A percentile compares a stretch with the other conserved stretches of the same genome.
These are phyloP conservation scores for Xestoiulus laeticollis DNA, from an alignment of 2,888 invertebrate species.

Conservation along the genomic window DNA sequence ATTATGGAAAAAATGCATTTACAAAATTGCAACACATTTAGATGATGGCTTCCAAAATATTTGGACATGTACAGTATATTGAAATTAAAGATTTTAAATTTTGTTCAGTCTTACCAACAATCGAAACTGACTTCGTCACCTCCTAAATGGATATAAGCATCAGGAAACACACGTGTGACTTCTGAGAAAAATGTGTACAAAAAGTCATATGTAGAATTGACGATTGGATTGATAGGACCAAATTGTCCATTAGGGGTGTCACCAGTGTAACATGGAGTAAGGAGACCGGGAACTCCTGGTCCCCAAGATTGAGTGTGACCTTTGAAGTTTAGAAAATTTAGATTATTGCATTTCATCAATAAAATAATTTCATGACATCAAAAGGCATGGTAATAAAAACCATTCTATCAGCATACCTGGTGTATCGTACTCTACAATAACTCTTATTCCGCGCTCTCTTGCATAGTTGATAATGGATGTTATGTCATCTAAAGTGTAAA, in stretches of 20 bases:
- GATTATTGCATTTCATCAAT: neutral
- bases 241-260: constrained; percentile 68
- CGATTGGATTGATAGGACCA: constrained; percentile 84
- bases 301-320: constrained; percentile 91
- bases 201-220: constrained; percentile 73
- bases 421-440: constrained; percentile 89
- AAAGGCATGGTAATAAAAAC: neutral
- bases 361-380: neutral
- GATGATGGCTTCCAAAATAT: too few species aligned
- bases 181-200: constrained; percentile 75
- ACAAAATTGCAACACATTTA: neutral
- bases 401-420: constrained; percentile 68
- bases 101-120: constrained; percentile 76
- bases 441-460: constrained; percentile 81
- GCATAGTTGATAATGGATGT: constrained; percentile 79
- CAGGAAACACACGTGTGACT: constrained; percentile 75
- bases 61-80: too few species aligned
- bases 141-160: constrained; percentile 86
- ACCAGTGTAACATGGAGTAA: constrained; percentile 76
- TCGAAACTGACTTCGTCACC: constrained; percentile 87
- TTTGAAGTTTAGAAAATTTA: constrained; percentile 59
- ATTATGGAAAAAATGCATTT: neutral
- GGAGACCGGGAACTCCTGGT: constrained; percentile 74
- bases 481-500: constrained; percentile 75
- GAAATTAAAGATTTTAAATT: neutral